These are phyloP conservation scores for Mercenaria mercenaria DNA, from an alignment of 1,140 invertebrate species.

Conservation along the genomic window DNA sequence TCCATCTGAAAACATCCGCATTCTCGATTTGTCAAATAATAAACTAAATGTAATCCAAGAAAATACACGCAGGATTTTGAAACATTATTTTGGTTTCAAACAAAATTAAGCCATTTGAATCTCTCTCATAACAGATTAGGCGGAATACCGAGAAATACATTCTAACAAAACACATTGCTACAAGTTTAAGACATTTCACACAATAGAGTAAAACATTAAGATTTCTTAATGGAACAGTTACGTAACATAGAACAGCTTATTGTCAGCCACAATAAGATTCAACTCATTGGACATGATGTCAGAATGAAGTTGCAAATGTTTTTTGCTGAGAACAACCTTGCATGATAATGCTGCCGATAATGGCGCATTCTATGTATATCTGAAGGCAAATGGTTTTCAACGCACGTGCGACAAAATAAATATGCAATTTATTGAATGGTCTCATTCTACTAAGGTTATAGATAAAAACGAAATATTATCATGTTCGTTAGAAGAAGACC, in stretches of 20 bases:
- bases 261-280: not conserved
- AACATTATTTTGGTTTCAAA: not conserved
- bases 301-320: not conserved
- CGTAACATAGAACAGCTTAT: not conserved
- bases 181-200: not conserved
- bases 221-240: not conserved
- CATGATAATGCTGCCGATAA: not conserved
- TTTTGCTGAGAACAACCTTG: not conserved
- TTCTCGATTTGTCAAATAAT: not conserved
- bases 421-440: not conserved
- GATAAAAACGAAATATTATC: not conserved
- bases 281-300: not conserved
- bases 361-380: not conserved
- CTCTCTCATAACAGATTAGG: not conserved
- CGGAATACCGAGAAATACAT: not conserved
- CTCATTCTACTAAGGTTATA: not conserved
- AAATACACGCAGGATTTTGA: not conserved
- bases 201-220: too few relatives aligned
- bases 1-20: not conserved
- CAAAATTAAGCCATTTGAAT: too few relatives aligned
- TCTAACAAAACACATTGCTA: not conserved
- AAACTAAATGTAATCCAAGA: conserved; percentile 11
- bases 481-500: not conserved
- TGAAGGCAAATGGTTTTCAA: not conserved
- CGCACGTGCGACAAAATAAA: not conserved